These are phyloP conservation scores for Pyrrhosoma nymphula DNA, from an alignment of 2,888 invertebrate genomes.

Conservation along the genomic window DNA sequence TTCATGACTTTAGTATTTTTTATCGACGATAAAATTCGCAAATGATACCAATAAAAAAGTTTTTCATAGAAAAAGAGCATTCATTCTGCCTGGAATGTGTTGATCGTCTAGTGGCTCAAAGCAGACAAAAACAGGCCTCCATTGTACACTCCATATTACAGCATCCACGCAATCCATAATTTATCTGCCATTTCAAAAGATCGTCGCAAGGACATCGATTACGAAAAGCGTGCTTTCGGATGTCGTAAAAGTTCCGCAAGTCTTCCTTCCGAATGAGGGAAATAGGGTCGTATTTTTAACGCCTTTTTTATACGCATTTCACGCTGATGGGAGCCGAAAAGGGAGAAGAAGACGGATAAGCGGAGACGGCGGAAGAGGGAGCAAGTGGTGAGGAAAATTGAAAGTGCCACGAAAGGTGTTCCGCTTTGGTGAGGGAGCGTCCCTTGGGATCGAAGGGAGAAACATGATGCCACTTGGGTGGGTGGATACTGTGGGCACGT, in stretches of 20 bases:
- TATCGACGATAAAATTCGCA: too few species aligned
- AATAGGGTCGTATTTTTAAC: neutral
- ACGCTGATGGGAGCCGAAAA: neutral
- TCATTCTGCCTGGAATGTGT: too few species aligned
- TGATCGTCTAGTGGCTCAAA: too few species aligned
- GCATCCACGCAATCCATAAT: too few species aligned
- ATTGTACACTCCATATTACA: too few species aligned
- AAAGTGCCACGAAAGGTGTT: neutral
- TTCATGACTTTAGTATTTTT: too few species aligned
- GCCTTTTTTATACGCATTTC: neutral
- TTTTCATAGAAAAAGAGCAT: too few species aligned
- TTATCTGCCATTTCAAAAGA: neutral
- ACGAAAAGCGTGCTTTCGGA: neutral
- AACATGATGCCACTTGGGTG: neutral
- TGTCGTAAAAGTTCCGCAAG: neutral
- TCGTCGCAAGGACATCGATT: neutral
- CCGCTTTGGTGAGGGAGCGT: neutral
- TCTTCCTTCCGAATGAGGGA: neutral
- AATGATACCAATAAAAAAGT: too few species aligned
- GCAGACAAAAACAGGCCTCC: too few species aligned
- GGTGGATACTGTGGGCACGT: neutral
- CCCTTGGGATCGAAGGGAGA: neutral
- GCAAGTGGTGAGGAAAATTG: neutral
- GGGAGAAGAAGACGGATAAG: neutral
- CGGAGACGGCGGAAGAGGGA: neutral